A percentile compares a stretch with the other conserved stretches of the same genome.
phyloP scores from a whole-genome alignment of 1,140 invertebrate species.

The Monochamus saltuarius region DNA sequence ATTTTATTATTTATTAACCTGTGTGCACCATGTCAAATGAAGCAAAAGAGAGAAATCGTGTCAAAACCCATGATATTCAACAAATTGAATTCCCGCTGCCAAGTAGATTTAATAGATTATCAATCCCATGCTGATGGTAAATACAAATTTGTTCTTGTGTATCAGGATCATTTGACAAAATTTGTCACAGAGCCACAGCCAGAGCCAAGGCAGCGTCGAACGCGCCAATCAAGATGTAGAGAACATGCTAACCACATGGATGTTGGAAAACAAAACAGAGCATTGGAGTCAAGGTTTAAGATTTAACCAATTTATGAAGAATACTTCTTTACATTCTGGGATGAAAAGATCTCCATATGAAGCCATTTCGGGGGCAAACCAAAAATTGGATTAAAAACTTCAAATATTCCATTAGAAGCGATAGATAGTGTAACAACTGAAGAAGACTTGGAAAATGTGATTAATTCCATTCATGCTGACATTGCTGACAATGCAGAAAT shows the following conservation, averaged over 20 bases:
- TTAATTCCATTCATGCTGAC: too few relatives aligned
- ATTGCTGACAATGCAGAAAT: too few relatives aligned
- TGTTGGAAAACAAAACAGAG: constrained; percentile 37
- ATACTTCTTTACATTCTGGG: constrained; percentile 35
- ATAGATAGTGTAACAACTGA: too few relatives aligned
- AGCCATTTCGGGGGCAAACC: constrained; percentile 27
- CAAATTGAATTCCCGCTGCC: constrained; percentile 50
- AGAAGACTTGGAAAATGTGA: too few relatives aligned
- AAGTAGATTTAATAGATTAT: constrained; percentile 56
- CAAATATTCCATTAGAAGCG: constrained; percentile 20
- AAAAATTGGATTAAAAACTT: constrained; percentile 16
- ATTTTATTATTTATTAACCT: constrained; percentile 28
- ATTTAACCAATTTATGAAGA: constrained; percentile 46
- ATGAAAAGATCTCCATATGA: constrained; percentile 42
- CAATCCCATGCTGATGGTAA: constrained; percentile 51
- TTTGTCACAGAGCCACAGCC: constrained; percentile 41
- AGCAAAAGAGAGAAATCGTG: constrained; percentile 28
- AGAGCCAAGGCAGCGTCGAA: constrained; percentile 39
- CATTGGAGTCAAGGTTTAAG: constrained; percentile 45
- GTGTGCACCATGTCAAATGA: constrained; percentile 29
- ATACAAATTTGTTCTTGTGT: constrained; percentile 53
- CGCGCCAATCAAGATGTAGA: constrained; percentile 48
- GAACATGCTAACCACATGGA: constrained; percentile 47
- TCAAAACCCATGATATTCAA: constrained; percentile 41
- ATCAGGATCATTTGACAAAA: constrained; percentile 56